phyloP scores from a whole-genome alignment of 2,113 vertebrate genomes.

The Bufo gargarizans region DNA sequence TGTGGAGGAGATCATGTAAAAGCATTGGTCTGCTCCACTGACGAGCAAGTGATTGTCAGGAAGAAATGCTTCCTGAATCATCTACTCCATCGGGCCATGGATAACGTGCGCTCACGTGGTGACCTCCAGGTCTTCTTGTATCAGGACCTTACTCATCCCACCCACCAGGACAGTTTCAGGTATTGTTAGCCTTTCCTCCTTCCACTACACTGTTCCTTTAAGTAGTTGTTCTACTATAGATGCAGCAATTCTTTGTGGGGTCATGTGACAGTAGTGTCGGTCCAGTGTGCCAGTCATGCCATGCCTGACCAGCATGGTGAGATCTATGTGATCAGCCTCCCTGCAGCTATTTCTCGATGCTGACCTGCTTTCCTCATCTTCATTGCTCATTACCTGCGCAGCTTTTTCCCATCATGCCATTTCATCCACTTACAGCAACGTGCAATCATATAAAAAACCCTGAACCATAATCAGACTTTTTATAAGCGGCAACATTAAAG shows the following conservation, averaged over 20 bases:
- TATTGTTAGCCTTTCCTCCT: too few relatives aligned
- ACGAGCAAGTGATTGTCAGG: too few relatives aligned
- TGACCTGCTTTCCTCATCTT: not conserved
- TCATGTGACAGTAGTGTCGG: not conserved
- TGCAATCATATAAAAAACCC: slow-evolving; percentile 26
- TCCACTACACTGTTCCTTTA: too few relatives aligned
- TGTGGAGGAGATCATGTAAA: too few relatives aligned
- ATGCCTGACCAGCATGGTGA: not conserved
- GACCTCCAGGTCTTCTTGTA: too few relatives aligned
- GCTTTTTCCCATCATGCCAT: not conserved
- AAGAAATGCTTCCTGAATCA: too few relatives aligned
- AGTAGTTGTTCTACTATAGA: too few relatives aligned
- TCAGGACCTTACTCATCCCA: too few relatives aligned
- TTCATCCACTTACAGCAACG: slow-evolving; percentile 26
- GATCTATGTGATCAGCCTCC: not conserved
- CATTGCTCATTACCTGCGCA: slow-evolving; percentile 17
- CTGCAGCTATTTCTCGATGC: not conserved
- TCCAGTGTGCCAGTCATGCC: not conserved
- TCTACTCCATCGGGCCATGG: too few relatives aligned
- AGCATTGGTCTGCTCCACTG: too few relatives aligned
- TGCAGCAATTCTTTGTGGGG: not conserved
- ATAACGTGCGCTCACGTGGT: too few relatives aligned
- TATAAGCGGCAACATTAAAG: slow-evolving; percentile 3
- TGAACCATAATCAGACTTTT: slow-evolving; percentile 26
- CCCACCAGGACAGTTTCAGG: too few relatives aligned